A percentile compares a stretch with the other conserved stretches of the same genome.
Evolutionary conservation across 1,140 invertebrate species (phyloP).

Genomic region (Pinna nobilis): DNA sequence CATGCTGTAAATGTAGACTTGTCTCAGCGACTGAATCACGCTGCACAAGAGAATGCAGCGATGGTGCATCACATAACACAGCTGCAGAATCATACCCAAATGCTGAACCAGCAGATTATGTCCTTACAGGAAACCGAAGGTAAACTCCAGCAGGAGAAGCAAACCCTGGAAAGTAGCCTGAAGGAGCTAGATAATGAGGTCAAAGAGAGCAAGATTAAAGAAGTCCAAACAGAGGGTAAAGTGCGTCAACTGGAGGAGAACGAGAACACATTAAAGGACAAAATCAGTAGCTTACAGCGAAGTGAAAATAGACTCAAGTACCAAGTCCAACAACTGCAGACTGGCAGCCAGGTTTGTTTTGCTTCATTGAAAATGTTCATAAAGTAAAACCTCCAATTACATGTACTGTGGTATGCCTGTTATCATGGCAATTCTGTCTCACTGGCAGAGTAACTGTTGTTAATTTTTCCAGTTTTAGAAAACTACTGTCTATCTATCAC

Average conservation of each 20-base stretch:
- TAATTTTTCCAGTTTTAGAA: no score
- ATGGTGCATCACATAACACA: conserved; percentile 56
- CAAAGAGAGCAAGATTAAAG: conserved; percentile 56
- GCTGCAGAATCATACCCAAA: conserved; percentile 54
- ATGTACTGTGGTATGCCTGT: no score
- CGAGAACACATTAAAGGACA: conserved; percentile 58
- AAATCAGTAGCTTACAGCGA: conserved; percentile 57
- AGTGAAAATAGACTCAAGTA: conserved; percentile 64
- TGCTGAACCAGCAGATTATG: conserved; percentile 56
- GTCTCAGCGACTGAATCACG: conserved; percentile 56
- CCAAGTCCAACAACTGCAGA: conserved; percentile 57
- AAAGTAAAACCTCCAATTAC: no score
- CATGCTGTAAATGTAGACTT: conserved; percentile 64
- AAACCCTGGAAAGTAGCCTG: conserved; percentile 57
- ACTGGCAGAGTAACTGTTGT: no score
- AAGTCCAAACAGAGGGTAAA: conserved; percentile 57
- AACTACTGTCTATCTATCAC: no score
- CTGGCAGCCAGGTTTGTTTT: neutral
- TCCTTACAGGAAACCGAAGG: conserved; percentile 53
- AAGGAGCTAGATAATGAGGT: conserved; percentile 56
- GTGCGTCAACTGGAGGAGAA: conserved; percentile 58
- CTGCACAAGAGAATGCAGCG: conserved; percentile 62
- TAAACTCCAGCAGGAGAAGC: conserved; percentile 56
- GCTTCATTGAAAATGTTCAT: neutral
- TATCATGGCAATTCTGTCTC: no score